A percentile compares a stretch with the other conserved stretches of the same genome.
Conservation (phyloP, 35 echinoderm and acorn worm species). For the Patiria miniata region DNA sequence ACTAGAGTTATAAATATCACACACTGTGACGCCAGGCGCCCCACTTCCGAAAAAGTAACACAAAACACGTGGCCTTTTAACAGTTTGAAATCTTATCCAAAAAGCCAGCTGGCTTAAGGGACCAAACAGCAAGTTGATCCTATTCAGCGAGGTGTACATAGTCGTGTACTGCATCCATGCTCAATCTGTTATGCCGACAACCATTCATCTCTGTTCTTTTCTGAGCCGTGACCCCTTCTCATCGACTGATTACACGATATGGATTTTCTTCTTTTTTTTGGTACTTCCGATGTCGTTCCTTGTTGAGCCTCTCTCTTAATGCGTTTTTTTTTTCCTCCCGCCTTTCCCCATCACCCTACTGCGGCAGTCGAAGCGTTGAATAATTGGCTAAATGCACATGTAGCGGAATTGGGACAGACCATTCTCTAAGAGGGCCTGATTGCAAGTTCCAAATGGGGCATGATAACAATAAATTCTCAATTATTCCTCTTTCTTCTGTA, state of each 20-base stretch:
- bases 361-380: neutral
- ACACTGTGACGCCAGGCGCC: too few relatives aligned
- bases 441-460: neutral
- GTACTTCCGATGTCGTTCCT: neutral
- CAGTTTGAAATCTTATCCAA: neutral
- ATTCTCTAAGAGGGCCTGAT: neutral
- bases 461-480: too few relatives aligned
- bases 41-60: neutral
- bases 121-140: neutral
- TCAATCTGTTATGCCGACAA: neutral
- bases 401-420: neutral
- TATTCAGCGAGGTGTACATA: neutral
- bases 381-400: conserved; percentile 15
- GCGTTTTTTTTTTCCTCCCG: neutral
- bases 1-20: too few relatives aligned
- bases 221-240: neutral
- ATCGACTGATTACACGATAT: conserved; percentile 2
- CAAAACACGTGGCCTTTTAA: conserved; percentile 5
- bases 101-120: neutral
- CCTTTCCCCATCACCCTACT: neutral
- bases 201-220: neutral
- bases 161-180: neutral
- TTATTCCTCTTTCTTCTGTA: too few relatives aligned
- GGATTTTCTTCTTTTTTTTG: conserved; percentile 21
- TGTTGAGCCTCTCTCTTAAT: neutral